Evolutionary conservation across 2,797 vertebrate genomes (phyloP).

Genomic region (Aselliscus stoliczkanus): DNA sequence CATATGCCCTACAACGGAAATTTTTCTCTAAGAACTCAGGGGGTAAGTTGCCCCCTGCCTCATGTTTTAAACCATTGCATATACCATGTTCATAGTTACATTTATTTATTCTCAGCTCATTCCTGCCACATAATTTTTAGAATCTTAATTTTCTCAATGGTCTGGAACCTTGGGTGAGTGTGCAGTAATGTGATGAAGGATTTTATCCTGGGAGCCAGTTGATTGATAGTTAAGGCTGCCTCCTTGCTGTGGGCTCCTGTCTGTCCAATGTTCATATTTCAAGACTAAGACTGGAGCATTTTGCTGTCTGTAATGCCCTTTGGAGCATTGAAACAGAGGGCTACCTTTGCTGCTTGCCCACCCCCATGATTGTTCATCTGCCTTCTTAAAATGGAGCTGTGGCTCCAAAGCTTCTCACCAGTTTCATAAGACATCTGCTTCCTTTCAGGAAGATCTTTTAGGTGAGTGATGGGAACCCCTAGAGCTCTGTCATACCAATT

Average conservation of each 20-base stretch:
- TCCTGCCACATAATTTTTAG: not conserved
- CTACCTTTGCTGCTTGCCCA: not conserved
- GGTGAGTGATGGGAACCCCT: not conserved
- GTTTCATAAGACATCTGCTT: not conserved
- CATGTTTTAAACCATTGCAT: not conserved
- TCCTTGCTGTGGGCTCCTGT: not conserved
- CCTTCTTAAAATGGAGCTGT: not conserved
- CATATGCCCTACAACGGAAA: not conserved
- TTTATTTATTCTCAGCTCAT: constrained; percentile 7
- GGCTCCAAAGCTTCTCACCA: not conserved
- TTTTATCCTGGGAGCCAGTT: not conserved
- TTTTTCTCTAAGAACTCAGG: not conserved
- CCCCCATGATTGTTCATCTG: not conserved
- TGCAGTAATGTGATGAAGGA: not conserved
- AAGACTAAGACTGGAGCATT: not conserved
- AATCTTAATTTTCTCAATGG: not conserved
- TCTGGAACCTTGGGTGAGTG: not conserved
- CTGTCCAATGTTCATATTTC: not conserved
- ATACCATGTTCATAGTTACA: not conserved
- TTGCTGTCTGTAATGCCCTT: not conserved
- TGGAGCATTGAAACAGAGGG: not conserved
- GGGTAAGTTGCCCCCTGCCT: not conserved
- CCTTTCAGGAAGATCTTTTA: not conserved
- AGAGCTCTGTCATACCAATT: not conserved
- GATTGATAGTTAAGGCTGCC: not conserved